These are phyloP conservation scores for Bombus impatiens DNA, from an alignment of 1,140 invertebrate species.

Conservation along the genomic window DNA sequence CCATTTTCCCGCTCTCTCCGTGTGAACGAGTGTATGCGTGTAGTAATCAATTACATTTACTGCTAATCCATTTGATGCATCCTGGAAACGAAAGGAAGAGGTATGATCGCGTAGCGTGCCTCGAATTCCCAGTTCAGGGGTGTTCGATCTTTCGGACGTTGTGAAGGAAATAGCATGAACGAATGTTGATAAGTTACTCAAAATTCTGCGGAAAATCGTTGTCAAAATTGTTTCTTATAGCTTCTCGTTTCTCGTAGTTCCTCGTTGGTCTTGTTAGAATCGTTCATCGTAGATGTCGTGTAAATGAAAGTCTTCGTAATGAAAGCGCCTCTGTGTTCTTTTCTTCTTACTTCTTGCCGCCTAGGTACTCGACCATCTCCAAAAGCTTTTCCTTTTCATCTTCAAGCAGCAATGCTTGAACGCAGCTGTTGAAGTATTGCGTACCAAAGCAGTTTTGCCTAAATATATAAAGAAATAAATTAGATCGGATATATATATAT, in stretches of 20 bases:
- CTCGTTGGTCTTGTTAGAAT: slow-evolving; percentile 22
- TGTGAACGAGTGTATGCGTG: background rate
- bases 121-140: slow-evolving; percentile 8
- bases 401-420: slow-evolving; percentile 84
- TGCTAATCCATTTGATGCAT: background rate
- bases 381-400: slow-evolving; percentile 84
- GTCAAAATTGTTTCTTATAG: background rate
- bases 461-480: slow-evolving; percentile 50
- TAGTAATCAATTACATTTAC: background rate
- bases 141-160: background rate
- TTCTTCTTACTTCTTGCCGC: slow-evolving; percentile 80
- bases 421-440: slow-evolving; percentile 86
- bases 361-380: slow-evolving; percentile 85
- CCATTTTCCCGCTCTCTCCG: background rate
- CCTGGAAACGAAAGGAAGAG: slow-evolving; percentile 12
- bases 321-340: slow-evolving; percentile 45
- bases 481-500: background rate
- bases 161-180: background rate
- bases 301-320: slow-evolving; percentile 41
- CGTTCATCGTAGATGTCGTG: slow-evolving; percentile 28
- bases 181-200: background rate
- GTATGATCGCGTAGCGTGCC: slow-evolving; percentile 19
- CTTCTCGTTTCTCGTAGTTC: slow-evolving; percentile 9
- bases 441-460: slow-evolving; percentile 85
- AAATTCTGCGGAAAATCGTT: background rate